These are phyloP conservation scores for Chymomyza fuscimana DNA, from an alignment of 2,888 invertebrate genomes.

Conservation along the genomic window DNA sequence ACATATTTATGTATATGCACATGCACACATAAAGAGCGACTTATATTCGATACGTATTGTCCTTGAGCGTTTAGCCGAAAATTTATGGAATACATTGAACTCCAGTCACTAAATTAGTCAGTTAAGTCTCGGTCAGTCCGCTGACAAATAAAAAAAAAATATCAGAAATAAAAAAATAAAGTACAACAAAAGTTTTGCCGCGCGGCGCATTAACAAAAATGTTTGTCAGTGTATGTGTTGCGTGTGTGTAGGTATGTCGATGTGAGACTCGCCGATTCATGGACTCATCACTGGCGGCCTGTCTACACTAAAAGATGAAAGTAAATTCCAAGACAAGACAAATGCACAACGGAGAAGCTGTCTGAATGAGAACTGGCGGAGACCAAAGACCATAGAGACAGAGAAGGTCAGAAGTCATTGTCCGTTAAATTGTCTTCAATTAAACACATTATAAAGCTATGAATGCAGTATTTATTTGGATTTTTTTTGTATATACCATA, in stretches of 20 bases:
- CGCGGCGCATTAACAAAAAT: conserved; percentile 60
- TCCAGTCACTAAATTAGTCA: conserved; percentile 68
- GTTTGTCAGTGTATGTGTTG: conserved; percentile 20
- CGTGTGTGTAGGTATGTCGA: not conserved
- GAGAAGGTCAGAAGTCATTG: not conserved
- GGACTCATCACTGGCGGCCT: not conserved
- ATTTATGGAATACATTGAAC: conserved; percentile 76
- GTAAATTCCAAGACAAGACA: not conserved
- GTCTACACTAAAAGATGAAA: not conserved
- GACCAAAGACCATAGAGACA: not conserved
- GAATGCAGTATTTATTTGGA: not conserved
- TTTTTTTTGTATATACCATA: no score
- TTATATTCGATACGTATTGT: conserved; percentile 57
- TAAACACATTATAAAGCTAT: not conserved
- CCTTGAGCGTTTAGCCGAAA: conserved; percentile 74
- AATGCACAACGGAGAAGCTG: not conserved
- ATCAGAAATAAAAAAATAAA: conserved; percentile 16
- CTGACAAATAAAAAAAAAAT: conserved; percentile 24
- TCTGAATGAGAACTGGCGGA: not conserved
- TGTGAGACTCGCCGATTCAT: conserved; percentile 3
- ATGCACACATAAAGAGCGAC: conserved; percentile 8
- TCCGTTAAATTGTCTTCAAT: not conserved
- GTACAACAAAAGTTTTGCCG: conserved; percentile 68
- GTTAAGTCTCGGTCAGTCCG: conserved; percentile 51
- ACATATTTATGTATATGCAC: not conserved